Evolutionary conservation across 2,113 vertebrate genomes (phyloP).

Genomic region (Rhodinocichla rosea): DNA sequence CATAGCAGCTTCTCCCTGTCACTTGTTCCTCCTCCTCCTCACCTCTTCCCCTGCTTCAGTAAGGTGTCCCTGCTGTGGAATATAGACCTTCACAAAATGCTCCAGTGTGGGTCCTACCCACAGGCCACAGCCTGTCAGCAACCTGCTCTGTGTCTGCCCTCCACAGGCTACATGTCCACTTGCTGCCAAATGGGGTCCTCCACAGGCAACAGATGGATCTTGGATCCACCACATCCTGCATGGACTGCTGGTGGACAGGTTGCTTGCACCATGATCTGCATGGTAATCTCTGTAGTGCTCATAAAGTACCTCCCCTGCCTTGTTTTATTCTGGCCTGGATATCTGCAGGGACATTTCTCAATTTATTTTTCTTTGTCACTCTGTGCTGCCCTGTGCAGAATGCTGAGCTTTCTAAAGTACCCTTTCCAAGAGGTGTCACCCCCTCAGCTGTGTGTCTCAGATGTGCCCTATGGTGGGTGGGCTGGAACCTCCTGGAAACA

Average conservation of each 20-base stretch:
- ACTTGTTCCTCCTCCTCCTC: background rate
- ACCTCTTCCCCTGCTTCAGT: background rate
- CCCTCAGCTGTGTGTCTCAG: rapidly evolving
- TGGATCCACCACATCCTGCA: background rate
- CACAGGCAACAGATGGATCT: background rate
- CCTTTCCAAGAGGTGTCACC: background rate
- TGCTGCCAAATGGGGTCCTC: background rate
- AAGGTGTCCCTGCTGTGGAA: rapidly evolving
- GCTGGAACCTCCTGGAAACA: background rate
- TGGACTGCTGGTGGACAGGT: background rate
- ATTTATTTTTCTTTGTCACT: background rate
- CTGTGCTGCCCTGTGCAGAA: rapidly evolving
- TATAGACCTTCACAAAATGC: background rate
- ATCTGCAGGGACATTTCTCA: background rate
- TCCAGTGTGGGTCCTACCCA: background rate
- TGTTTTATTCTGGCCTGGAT: background rate
- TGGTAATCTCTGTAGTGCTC: rapidly evolving
- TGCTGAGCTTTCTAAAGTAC: background rate
- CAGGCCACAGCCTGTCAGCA: background rate
- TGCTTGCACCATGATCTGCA: rapidly evolving
- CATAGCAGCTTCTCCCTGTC: background rate
- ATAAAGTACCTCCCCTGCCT: rapidly evolving
- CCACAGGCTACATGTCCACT: rapidly evolving
- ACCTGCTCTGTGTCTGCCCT: rapidly evolving
- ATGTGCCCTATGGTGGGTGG: background rate